Evolutionary conservation across 2,797 vertebrate species (phyloP), one percentile per base, ranked within the genome.

Genomic region (Pangasius djambal): DNA sequence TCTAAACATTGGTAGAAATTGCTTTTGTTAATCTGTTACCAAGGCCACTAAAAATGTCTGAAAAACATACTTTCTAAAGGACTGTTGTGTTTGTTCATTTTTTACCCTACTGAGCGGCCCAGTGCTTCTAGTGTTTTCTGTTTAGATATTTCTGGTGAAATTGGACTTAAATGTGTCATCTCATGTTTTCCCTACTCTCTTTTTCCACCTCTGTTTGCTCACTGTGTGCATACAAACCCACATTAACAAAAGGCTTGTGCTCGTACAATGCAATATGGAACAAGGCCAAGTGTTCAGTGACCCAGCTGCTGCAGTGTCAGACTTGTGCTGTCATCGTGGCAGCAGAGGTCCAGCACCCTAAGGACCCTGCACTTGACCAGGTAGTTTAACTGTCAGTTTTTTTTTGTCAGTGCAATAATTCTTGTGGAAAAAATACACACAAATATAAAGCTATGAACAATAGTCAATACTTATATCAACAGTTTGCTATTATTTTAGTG

Each of bases 221-320:
- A 84, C 86, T 90, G 78, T 90, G 78, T 90, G 81, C 72, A 85
- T 86, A 86, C 89, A 94, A 92, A 87, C 86, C 75, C 40, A 89
- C 25, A 72, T 65, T 63, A 50, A 77, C 85, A 86, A 86, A 83
- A 90, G 89, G 78, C 50, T 34, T 72, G 44, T 87, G 57, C 34
- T 69, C 90, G 1, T 92, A 91, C 81, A 95, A 96, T 91, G 94
- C 94, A 89, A 9, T 96, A 91, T 97, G 95, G 95, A 94, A 95
- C 91, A 92, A 94, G 28, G 94, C 95, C 90, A 89, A 95, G 72
- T 90, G 75, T 92, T 96, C 94, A 88, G 92, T 97, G 90, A 96
- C 92, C 89, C 94, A 94, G 91, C 95, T 95, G 89, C 95, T 96
- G 83, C 94, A 95, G 75, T 96, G 94, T 92, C 95, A 92, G 94